Evolutionary conservation across 2,113 vertebrate genomes (phyloP), one percentile per base, ranked within the genome.

Genomic region (Hippocampus zosterae): DNA sequence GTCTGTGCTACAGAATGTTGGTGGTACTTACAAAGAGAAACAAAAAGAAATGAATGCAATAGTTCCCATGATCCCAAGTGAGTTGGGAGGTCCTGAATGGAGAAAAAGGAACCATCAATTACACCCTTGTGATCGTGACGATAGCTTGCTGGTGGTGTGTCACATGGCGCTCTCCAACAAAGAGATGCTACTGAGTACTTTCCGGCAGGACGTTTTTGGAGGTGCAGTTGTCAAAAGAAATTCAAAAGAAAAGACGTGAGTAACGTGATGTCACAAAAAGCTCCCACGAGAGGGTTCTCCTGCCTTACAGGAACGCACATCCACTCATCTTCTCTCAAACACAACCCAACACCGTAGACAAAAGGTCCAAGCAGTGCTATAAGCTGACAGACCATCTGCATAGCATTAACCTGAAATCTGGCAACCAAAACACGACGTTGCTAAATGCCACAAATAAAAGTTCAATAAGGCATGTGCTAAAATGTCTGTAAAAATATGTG

Each of bases 391-490:
- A 80, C 59, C 65, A 73, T 80, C 84, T 88, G 88, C 83, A 88
- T 88, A 87, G 88, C 81, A 71, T 84, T 80, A 73, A 79, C 87
- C 77, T 85, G 82, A 81, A 81, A 85, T 87, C 68, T 72, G 80
- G 69, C 63, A 74, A 71, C 64, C 68, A 77, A 37, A 77, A 75
- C 70, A 71, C 60, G 79, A 84, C 66, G 70, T 67, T 68, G 72
- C 71, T 77, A 82, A 79, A 87, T 78, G 79, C 71, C 69, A 74
- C 65, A 80, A 84, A 68, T 61, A 71, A 84, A 78, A 42, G 74
- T 68, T 82, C 73, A 44, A 69, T 79, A 85, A 84, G 84, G 86
- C 79, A 78, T 76, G 71, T 44, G 64, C 75, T 83, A 87, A 79
- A 81, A 85, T 55, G 29, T 72, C 70, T 70, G 71, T 83, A 79